These are phyloP conservation scores for Procavia capensis DNA, from an alignment of 2,113 vertebrate genomes.

Conservation along the genomic window DNA sequence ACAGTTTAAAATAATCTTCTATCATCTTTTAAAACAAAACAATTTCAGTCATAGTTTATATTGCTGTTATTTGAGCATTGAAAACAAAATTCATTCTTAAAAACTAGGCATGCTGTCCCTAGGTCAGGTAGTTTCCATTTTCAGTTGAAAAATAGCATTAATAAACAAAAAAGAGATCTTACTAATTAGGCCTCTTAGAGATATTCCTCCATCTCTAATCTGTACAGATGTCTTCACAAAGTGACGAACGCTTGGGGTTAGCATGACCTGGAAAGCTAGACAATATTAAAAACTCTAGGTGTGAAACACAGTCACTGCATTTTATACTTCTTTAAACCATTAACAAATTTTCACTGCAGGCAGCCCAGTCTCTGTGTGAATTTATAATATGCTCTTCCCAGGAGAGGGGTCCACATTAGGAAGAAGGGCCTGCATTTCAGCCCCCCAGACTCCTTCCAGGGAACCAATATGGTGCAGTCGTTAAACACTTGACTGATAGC, in stretches of 20 bases:
- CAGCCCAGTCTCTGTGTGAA: neutral
- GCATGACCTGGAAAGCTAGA: neutral
- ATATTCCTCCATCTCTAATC: neutral
- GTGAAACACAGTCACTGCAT: neutral
- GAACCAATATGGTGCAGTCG: neutral
- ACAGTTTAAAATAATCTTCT: slow-evolving; percentile 21
- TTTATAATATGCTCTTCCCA: neutral
- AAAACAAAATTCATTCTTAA: slow-evolving; percentile 38
- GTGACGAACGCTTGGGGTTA: neutral
- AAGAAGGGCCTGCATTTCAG: neutral
- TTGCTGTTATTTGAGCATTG: neutral
- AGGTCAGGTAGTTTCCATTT: neutral
- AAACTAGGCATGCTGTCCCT: neutral
- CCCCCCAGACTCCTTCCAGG: neutral
- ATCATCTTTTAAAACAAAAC: neutral
- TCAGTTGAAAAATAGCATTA: neutral
- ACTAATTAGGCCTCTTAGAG: neutral
- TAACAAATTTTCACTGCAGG: neutral
- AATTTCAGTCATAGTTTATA: neutral
- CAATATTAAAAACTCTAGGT: neutral
- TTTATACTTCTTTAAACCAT: neutral
- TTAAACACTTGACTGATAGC: neutral
- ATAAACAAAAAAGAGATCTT: slow-evolving; percentile 22
- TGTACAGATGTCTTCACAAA: neutral
- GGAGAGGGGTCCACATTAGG: neutral